Evolutionary conservation across 2,888 invertebrate genomes (phyloP).

Genomic region (Drosophila quinaria): DNA sequence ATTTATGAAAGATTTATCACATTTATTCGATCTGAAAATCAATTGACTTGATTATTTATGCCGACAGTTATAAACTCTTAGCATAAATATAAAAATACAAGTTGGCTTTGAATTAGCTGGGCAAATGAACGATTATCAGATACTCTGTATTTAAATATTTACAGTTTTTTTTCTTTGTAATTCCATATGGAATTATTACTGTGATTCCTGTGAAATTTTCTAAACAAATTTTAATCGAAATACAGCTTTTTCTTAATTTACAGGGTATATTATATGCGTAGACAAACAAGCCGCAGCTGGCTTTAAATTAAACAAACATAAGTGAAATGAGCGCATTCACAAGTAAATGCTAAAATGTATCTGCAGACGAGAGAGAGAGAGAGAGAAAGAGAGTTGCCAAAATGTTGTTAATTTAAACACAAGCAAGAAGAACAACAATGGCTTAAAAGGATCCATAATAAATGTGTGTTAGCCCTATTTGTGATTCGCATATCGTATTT

Average conservation of each 20-base stretch:
- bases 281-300: slow-evolving; percentile 12
- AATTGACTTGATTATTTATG: slow-evolving; percentile 10
- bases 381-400: not conserved
- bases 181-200: not conserved
- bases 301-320: slow-evolving; percentile 28
- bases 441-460: slow-evolving; percentile 27
- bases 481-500: slow-evolving; percentile 7
- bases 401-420: slow-evolving; percentile 32
- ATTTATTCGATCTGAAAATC: not conserved
- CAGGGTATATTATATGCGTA: slow-evolving; percentile 5
- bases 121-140: not conserved
- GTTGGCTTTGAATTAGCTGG: not conserved
- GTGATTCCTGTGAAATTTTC: not conserved
- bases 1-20: slow-evolving; percentile 2
- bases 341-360: slow-evolving; percentile 51
- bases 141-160: not conserved
- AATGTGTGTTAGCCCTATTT: slow-evolving; percentile 1
- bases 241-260: not conserved
- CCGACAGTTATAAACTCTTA: slow-evolving; percentile 3
- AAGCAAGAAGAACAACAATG: not conserved
- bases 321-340: slow-evolving; percentile 37
- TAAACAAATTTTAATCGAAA: not conserved
- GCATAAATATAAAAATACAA: slow-evolving; percentile 15
- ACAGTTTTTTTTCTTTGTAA: not conserved
- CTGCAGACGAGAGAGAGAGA: not conserved